Conservation (phyloP, 2,113 vertebrate genomes). For the Cryptotis parvus region DNA sequence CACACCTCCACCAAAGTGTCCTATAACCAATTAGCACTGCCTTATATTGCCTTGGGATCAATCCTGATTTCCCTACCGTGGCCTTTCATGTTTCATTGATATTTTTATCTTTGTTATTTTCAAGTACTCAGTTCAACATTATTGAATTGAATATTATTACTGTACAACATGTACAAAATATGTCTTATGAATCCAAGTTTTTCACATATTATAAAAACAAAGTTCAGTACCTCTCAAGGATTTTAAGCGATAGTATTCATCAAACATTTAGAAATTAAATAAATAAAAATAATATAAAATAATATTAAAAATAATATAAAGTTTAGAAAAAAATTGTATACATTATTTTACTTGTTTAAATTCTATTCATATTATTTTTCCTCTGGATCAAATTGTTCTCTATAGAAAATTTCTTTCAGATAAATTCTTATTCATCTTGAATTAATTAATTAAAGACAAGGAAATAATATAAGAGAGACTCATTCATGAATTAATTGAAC, state of each 20-base stretch:
- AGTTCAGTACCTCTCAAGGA: background rate
- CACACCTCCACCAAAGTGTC: no score
- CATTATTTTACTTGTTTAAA: constrained; percentile 47
- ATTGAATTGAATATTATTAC: background rate
- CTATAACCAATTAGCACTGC: no score
- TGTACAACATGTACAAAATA: background rate
- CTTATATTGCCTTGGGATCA: no score
- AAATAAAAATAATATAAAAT: no score
- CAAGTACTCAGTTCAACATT: background rate
- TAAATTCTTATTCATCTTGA: constrained; percentile 61
- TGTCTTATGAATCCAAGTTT: background rate
- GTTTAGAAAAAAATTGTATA: constrained; percentile 23
- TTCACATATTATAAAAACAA: background rate
- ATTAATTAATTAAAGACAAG: constrained; percentile 73
- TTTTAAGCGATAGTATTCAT: no score
- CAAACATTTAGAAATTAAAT: no score
- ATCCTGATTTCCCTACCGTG: no score
- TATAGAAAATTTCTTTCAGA: constrained; percentile 60
- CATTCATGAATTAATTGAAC: constrained; percentile 75
- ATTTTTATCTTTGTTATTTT: background rate
- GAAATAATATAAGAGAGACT: constrained; percentile 55
- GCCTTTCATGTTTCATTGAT: no score
- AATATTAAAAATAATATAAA: background rate
- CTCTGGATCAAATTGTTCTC: constrained; percentile 56
- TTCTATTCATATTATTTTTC: constrained; percentile 31